Evolutionary conservation across 2,797 vertebrate genomes (phyloP).

Genomic region (Clarias laeviceps): DNA sequence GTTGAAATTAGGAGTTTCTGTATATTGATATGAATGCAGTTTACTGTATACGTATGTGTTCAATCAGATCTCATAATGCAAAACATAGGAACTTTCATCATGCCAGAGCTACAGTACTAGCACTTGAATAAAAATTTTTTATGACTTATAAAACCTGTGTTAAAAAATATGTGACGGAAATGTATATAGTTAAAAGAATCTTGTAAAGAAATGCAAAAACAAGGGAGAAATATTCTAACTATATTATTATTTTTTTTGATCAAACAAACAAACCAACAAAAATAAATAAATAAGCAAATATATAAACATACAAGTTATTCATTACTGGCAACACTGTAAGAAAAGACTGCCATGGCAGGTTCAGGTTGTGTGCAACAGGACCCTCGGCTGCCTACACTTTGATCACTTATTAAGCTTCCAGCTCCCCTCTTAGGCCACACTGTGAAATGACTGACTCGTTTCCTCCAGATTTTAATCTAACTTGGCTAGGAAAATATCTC

Average conservation of each 20-base stretch:
- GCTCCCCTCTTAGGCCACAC: slow-evolving; percentile 45
- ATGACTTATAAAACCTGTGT: background rate
- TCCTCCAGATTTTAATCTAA: background rate
- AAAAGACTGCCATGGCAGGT: background rate
- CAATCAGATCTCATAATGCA: background rate
- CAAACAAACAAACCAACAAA: too few species aligned
- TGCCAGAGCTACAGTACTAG: background rate
- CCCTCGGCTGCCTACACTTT: background rate
- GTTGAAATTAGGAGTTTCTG: background rate
- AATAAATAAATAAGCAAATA: background rate
- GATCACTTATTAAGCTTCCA: slow-evolving; percentile 34
- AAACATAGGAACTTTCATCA: background rate
- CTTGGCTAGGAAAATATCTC: background rate
- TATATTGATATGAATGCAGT: background rate
- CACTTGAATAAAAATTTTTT: background rate
- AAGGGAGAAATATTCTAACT: background rate
- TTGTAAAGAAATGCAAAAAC: background rate
- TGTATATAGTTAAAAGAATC: background rate
- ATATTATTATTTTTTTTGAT: background rate
- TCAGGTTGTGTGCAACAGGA: background rate
- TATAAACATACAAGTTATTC: too few species aligned
- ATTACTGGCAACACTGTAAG: background rate
- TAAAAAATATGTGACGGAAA: background rate
- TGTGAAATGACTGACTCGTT: slow-evolving; percentile 30
- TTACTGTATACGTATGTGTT: background rate